Conservation (phyloP, 2,797 vertebrate genomes). For the Lycodopsis pacificus region DNA sequence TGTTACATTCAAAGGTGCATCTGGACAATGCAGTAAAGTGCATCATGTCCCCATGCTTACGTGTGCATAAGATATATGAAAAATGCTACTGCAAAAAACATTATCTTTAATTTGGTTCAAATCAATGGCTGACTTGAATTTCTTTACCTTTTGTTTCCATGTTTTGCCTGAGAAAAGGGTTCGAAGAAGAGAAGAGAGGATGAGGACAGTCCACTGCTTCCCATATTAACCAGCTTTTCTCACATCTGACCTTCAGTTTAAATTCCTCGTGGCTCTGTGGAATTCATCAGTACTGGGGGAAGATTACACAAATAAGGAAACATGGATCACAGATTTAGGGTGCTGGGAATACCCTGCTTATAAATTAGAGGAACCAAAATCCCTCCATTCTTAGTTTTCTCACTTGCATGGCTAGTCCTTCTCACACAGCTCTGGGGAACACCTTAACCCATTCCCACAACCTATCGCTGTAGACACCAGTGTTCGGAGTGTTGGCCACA, state of each 20-base stretch:
- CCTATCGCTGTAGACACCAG: background rate
- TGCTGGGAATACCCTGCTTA: background rate
- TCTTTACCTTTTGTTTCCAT: background rate
- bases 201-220: too few species aligned
- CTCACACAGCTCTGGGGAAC: background rate
- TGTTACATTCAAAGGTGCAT: background rate
- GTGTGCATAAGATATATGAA: background rate
- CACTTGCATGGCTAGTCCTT: slow-evolving; percentile 17
- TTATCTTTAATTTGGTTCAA: background rate
- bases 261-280: background rate
- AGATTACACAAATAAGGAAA: slow-evolving; percentile 1
- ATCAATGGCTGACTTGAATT: background rate
- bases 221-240: background rate
- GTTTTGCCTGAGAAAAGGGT: background rate
- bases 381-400: slow-evolving; percentile 18
- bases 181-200: too few species aligned
- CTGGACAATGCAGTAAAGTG: background rate
- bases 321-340: background rate
- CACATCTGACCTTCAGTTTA: background rate
- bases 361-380: slow-evolving; percentile 21
- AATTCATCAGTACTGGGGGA: background rate
- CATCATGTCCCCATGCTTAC: too few species aligned
- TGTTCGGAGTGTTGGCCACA: slow-evolving; percentile 4
- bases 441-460: slow-evolving; percentile 12
- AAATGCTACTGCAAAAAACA: too few species aligned